Conservation (phyloP, 1,140 invertebrate species). For the Fragariocoptes setiger region DNA sequence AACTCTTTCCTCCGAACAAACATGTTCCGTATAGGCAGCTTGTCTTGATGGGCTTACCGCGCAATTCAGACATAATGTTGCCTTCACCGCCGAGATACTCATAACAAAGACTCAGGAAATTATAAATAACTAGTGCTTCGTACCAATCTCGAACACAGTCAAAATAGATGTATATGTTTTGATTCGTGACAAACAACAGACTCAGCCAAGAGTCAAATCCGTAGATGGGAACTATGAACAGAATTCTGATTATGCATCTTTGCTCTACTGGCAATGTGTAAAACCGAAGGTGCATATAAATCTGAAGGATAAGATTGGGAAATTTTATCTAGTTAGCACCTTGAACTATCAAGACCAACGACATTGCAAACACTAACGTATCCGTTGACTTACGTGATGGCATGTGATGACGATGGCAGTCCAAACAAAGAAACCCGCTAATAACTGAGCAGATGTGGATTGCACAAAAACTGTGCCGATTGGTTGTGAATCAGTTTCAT, state of each 20-base stretch:
- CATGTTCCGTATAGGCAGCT: conserved; percentile 82
- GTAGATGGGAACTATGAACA: conserved; percentile 98
- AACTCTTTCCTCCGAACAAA: conserved; percentile 74
- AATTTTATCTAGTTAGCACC: no score
- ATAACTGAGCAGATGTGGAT: conserved; percentile 58
- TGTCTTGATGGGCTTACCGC: conserved; percentile 84
- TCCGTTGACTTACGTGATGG: no score
- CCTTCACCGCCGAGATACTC: conserved; percentile 88
- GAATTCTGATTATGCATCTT: conserved; percentile 87
- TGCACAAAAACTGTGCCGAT: no score
- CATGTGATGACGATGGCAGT: conserved; percentile 76
- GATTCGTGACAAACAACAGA: conserved; percentile 77
- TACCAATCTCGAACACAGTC: conserved; percentile 96
- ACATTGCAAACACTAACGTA: no score
- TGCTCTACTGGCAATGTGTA: conserved; percentile 73
- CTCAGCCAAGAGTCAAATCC: conserved; percentile 93
- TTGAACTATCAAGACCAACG: no score
- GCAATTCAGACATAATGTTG: conserved; percentile 42
- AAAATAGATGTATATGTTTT: conserved; percentile 95
- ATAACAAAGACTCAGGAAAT: conserved; percentile 92
- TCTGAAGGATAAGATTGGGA: no score
- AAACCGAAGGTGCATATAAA: conserved; percentile 66
- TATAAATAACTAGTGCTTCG: conserved; percentile 99
- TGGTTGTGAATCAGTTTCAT: no score
- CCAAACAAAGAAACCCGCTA: conserved; percentile 79